A percentile compares a stretch with the other conserved stretches of the same genome.
phyloP scores from a whole-genome alignment of 1,140 invertebrate genomes.

The Bombus haemorrhoidalis region DNA sequence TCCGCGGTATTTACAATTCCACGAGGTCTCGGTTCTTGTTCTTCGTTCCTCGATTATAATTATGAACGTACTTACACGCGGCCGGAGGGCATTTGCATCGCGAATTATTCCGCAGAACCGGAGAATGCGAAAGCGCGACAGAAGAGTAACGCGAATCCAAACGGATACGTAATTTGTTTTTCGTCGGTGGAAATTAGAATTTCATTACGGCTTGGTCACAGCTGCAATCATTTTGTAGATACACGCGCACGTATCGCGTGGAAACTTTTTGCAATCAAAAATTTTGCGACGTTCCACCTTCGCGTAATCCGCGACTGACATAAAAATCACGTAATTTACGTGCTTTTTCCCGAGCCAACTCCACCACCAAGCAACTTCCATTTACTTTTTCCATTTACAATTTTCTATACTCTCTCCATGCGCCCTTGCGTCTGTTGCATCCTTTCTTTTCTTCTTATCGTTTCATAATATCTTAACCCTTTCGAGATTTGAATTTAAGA shows the following conservation, averaged over 20 bases:
- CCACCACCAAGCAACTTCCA: neutral
- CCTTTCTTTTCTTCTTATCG: neutral
- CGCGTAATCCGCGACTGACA: neutral
- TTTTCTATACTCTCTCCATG: neutral
- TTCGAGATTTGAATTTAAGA: no score
- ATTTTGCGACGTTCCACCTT: neutral
- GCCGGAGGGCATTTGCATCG: constrained; percentile 2
- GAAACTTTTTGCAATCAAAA: constrained; percentile 16
- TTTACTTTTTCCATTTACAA: neutral
- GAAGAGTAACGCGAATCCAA: neutral
- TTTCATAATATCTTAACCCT: neutral
- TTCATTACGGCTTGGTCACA: constrained; percentile 23
- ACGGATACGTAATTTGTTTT: constrained; percentile 42
- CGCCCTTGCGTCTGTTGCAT: neutral
- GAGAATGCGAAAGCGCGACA: neutral
- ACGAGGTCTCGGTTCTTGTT: neutral
- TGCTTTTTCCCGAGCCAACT: neutral
- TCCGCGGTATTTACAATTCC: neutral
- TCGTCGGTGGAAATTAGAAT: constrained; percentile 37
- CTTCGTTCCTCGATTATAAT: constrained; percentile 7
- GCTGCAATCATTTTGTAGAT: neutral
- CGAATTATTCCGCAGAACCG: neutral
- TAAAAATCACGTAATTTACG: neutral
- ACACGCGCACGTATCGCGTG: neutral
- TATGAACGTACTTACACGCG: no score